These are phyloP conservation scores for Ochotona princeps DNA, from an alignment of 2,113 vertebrate species.

Conservation along the genomic window DNA sequence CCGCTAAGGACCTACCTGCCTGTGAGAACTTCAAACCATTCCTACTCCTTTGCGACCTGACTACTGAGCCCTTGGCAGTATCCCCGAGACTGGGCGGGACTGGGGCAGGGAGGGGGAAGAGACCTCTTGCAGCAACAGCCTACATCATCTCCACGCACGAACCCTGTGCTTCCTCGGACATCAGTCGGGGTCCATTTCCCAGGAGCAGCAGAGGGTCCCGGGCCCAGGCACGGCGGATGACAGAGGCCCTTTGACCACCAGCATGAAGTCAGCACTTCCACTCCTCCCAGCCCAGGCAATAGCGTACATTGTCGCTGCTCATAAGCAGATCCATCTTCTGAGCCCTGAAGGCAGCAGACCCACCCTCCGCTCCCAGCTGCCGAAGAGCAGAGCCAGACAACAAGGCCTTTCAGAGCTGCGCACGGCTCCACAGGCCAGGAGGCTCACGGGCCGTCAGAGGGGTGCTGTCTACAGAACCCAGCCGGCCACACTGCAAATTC, in stretches of 20 bases:
- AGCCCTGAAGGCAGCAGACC: constrained; percentile 22
- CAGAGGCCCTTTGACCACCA: constrained; percentile 26
- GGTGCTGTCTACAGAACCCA: neutral
- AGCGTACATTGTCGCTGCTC: neutral
- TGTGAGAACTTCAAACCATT: no score
- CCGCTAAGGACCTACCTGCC: no score
- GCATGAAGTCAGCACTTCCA: constrained; percentile 33
- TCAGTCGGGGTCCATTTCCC: no score
- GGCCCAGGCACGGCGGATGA: neutral
- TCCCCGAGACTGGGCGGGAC: no score
- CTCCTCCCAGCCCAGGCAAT: constrained; percentile 33
- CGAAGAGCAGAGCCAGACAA: neutral
- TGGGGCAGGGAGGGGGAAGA: no score
- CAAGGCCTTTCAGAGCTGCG: constrained; percentile 44
- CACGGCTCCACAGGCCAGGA: neutral
- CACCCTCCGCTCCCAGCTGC: neutral
- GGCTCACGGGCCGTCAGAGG: constrained; percentile 36
- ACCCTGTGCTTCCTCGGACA: no score
- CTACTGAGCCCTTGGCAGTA: no score
- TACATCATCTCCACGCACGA: no score
- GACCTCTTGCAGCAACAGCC: no score
- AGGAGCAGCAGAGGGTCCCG: neutral
- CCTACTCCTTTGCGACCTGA: no score
- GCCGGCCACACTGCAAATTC: neutral
- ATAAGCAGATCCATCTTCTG: constrained; percentile 48